phyloP scores from a whole-genome alignment of 92 coral and sea anemone genomes.

The Phymanthus crucifer region DNA sequence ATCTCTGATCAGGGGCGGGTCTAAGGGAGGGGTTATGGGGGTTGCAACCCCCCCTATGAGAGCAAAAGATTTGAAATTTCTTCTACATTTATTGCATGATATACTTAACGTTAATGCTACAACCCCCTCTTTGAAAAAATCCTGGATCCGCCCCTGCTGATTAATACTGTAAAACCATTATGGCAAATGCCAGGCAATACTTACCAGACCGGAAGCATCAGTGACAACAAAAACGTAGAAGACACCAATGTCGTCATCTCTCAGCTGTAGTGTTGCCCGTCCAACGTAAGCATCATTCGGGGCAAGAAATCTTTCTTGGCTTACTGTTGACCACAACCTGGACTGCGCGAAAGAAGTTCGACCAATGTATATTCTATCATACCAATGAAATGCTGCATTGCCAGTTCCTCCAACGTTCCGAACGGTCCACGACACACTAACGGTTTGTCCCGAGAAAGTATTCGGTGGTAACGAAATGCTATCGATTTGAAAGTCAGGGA shows the following conservation, averaged over 20 bases:
- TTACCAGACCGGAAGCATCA: constrained; percentile 39
- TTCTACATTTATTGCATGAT: too few relatives aligned
- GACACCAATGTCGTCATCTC: constrained; percentile 59
- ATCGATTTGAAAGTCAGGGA: constrained; percentile 64
- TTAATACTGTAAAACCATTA: neutral
- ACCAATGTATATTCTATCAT: constrained; percentile 60
- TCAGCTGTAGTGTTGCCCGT: constrained; percentile 43
- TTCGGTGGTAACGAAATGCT: constrained; percentile 54
- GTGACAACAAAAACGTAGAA: constrained; percentile 67
- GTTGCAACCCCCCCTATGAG: too few relatives aligned
- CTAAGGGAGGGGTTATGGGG: too few relatives aligned
- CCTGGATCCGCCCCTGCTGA: too few relatives aligned
- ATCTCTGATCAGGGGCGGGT: too few relatives aligned
- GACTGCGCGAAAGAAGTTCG: constrained; percentile 45
- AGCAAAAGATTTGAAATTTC: too few relatives aligned
- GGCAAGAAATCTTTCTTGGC: constrained; percentile 54
- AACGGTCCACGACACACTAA: constrained; percentile 83
- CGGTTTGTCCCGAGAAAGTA: constrained; percentile 70
- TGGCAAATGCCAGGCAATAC: too few relatives aligned
- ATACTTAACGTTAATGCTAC: too few relatives aligned
- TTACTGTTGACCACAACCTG: constrained; percentile 31
- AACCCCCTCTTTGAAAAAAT: too few relatives aligned
- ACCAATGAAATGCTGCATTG: constrained; percentile 49
- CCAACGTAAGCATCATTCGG: constrained; percentile 67
- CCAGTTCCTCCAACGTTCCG: constrained; percentile 64